phyloP scores from a whole-genome alignment of 2,888 invertebrate genomes.

The Acleris sparsana region DNA sequence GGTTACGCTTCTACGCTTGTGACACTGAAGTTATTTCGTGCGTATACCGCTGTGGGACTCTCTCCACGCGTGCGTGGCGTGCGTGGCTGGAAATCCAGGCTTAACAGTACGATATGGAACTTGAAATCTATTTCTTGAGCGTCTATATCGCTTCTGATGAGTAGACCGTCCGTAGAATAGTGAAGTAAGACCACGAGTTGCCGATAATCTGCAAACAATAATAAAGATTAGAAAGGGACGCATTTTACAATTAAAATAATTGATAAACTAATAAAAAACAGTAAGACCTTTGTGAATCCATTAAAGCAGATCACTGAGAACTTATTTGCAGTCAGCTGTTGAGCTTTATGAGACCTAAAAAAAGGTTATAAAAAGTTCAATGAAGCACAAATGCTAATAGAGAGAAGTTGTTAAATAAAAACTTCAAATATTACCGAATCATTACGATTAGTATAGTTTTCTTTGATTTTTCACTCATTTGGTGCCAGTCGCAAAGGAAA shows the following conservation, averaged over 20 bases:
- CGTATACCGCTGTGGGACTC: too few species aligned
- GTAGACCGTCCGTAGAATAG: constrained; percentile 68
- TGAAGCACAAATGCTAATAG: too few species aligned
- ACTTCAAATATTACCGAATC: constrained; percentile 30
- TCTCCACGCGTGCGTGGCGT: too few species aligned
- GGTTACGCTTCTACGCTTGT: too few species aligned
- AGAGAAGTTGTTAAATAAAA: too few species aligned
- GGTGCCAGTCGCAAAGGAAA: constrained; percentile 40
- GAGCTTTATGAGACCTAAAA: constrained; percentile 52
- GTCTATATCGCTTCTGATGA: not conserved
- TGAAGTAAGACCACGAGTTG: constrained; percentile 76
- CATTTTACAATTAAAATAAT: constrained; percentile 5
- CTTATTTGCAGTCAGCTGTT: constrained; percentile 67
- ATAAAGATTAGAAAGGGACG: not conserved
- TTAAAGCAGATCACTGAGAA: constrained; percentile 67
- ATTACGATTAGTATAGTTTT: constrained; percentile 34
- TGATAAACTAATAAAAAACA: not conserved
- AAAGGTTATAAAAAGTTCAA: too few species aligned
- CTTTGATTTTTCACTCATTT: constrained; percentile 39
- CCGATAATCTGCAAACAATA: constrained; percentile 68
- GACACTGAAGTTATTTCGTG: too few species aligned
- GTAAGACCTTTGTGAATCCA: constrained; percentile 67
- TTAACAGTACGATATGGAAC: not conserved
- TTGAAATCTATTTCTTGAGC: not conserved
- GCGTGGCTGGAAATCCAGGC: too few species aligned